Evolutionary conservation across 2,113 vertebrate species (phyloP).

Genomic region (Notothenia coriiceps): DNA sequence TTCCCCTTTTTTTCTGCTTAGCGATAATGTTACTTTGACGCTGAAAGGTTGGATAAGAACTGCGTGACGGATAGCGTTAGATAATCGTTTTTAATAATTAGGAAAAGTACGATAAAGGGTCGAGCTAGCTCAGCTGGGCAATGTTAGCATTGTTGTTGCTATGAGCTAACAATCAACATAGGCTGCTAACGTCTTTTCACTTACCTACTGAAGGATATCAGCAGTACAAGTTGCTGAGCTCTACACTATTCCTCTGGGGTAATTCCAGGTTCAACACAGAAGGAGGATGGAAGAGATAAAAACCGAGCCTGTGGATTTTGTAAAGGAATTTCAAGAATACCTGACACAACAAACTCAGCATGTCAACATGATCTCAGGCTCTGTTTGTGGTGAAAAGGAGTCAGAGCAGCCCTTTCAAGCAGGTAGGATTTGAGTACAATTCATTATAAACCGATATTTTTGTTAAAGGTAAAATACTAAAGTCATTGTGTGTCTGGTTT

Average conservation of each 20-base stretch:
- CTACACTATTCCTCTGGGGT: not conserved
- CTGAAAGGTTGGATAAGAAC: not conserved
- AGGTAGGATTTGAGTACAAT: conserved; percentile 74
- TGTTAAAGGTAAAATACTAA: not conserved
- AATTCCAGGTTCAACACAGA: not conserved
- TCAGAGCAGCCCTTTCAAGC: conserved; percentile 86
- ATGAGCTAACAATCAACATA: not conserved
- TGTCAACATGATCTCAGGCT: conserved; percentile 99
- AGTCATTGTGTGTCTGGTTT: conserved; percentile 10
- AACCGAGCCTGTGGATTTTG: conserved; percentile 96
- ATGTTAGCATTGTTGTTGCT: conserved; percentile 17
- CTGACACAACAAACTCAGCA: conserved; percentile 98
- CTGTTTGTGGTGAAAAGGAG: conserved; percentile 93
- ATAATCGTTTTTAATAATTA: not conserved
- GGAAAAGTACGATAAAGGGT: not conserved
- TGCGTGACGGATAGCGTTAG: fast-evolving
- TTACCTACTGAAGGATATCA: not conserved
- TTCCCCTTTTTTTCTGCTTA: not conserved
- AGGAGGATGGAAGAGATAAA: conserved; percentile 84
- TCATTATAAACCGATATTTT: not conserved
- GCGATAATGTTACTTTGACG: not conserved
- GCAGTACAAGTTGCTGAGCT: not conserved
- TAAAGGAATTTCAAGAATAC: conserved; percentile 99
- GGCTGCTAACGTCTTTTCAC: not conserved
- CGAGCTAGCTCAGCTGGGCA: not conserved